phyloP scores from a whole-genome alignment of 2,888 invertebrate species.

The Morinoia aosen region DNA sequence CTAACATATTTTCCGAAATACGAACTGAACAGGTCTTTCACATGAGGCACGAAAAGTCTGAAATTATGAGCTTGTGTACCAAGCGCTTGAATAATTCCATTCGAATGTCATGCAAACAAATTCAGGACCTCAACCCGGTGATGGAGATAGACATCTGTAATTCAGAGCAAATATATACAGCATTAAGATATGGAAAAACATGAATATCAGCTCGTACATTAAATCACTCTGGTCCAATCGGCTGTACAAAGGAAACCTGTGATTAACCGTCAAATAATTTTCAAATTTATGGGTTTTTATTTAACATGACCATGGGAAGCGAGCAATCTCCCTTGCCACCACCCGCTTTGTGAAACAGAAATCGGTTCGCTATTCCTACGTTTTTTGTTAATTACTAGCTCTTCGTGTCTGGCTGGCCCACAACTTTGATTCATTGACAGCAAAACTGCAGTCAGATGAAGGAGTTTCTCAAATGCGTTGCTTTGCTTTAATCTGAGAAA shows the following conservation, averaged over 20 bases:
- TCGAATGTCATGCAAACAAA: neutral
- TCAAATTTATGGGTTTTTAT: neutral
- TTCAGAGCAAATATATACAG: neutral
- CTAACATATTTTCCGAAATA: neutral
- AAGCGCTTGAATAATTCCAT: neutral
- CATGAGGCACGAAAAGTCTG: neutral
- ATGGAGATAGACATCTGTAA: neutral
- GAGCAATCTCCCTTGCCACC: neutral
- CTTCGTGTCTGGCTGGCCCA: neutral
- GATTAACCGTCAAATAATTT: neutral
- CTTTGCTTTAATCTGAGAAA: neutral
- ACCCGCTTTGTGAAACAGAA: neutral
- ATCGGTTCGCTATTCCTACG: neutral
- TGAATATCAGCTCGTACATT: neutral
- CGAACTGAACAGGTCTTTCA: neutral
- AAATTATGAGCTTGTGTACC: neutral
- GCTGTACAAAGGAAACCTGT: neutral
- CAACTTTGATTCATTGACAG: neutral
- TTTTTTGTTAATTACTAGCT: neutral
- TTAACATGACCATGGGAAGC: neutral
- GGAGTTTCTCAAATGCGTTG: neutral
- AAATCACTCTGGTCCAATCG: neutral
- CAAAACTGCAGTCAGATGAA: neutral
- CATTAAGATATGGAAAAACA: neutral
- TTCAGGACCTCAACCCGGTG: neutral